Evolutionary conservation across 2,888 invertebrate species (phyloP).

Genomic region (Leucophenga montana): DNA sequence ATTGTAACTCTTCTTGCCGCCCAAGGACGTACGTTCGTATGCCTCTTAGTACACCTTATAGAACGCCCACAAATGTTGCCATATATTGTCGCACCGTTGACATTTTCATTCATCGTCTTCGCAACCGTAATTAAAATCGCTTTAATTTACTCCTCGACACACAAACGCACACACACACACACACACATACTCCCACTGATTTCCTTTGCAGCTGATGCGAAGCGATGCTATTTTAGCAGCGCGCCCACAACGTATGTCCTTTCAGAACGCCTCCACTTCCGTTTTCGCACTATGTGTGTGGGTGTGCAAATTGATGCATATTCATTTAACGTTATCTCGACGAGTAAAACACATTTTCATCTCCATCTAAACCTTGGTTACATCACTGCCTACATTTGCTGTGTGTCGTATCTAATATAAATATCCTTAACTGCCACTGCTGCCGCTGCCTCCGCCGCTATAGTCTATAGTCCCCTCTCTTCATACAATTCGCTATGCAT

Average conservation of each 20-base stretch:
- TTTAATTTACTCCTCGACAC: constrained; percentile 67
- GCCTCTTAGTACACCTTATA: background rate
- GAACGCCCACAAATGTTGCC: background rate
- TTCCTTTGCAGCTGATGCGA: constrained; percentile 30
- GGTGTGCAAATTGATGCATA: constrained; percentile 66
- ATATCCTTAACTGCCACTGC: background rate
- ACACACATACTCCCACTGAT: constrained; percentile 23
- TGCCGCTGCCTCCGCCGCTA: background rate
- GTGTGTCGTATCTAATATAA: constrained; percentile 13
- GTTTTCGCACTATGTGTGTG: constrained; percentile 57
- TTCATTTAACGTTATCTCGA: constrained; percentile 65
- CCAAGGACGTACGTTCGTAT: background rate
- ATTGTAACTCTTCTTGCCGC: background rate
- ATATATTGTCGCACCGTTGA: constrained; percentile 50
- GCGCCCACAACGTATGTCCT: background rate
- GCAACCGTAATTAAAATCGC: constrained; percentile 70
- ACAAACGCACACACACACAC: constrained; percentile 37
- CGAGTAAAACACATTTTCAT: constrained; percentile 54
- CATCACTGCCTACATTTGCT: background rate
- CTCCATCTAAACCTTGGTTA: constrained; percentile 18
- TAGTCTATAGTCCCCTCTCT: background rate
- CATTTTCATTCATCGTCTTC: constrained; percentile 68
- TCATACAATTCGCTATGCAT: constrained; percentile 40
- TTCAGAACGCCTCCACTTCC: constrained; percentile 42
- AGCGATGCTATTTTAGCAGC: constrained; percentile 27